These are phyloP conservation scores for Pseudeuparius sepicola DNA, from an alignment of 2,888 invertebrate genomes.

Conservation along the genomic window DNA sequence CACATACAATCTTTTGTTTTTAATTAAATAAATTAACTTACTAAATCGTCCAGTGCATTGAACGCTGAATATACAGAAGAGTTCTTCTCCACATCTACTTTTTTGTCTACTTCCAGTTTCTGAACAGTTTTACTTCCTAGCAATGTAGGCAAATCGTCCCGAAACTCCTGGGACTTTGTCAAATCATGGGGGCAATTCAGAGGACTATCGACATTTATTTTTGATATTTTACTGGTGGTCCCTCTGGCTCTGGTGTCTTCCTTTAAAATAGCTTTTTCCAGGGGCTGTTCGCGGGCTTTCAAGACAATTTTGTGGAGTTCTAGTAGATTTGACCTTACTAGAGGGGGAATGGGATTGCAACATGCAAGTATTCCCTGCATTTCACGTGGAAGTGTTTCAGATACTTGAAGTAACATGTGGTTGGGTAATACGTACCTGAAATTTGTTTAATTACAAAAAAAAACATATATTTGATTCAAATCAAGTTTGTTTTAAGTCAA, in stretches of 20 bases:
- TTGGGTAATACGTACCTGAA: constrained; percentile 84
- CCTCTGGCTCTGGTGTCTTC: constrained; percentile 37
- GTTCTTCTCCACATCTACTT: constrained; percentile 25
- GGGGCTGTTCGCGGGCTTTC: constrained; percentile 57
- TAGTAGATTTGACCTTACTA: constrained; percentile 45
- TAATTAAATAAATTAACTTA: too few species aligned
- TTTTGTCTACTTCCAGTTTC: too few species aligned
- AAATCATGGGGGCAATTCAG: constrained; percentile 55
- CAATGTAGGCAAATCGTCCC: constrained; percentile 48
- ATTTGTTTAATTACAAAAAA: too few species aligned
- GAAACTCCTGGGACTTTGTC: constrained; percentile 42
- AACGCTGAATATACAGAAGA: constrained; percentile 29
- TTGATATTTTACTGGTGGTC: constrained; percentile 31
- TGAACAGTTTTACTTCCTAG: too few species aligned
- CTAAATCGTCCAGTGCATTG: too few species aligned
- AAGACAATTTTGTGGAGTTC: constrained; percentile 56
- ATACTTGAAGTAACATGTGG: constrained; percentile 87
- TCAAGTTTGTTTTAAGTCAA: too few species aligned
- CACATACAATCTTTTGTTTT: too few species aligned
- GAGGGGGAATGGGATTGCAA: constrained; percentile 86
- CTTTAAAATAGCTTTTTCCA: constrained; percentile 47
- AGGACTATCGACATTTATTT: constrained; percentile 44
- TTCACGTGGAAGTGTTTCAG: constrained; percentile 80
- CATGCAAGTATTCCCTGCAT: constrained; percentile 87
- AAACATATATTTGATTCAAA: too few species aligned